Percentiles rank a stretch among this genome's conserved stretches.
These are phyloP conservation scores for Hemistola chrysoprasaria DNA, from an alignment of 2,888 invertebrate species.

Conservation along the genomic window DNA sequence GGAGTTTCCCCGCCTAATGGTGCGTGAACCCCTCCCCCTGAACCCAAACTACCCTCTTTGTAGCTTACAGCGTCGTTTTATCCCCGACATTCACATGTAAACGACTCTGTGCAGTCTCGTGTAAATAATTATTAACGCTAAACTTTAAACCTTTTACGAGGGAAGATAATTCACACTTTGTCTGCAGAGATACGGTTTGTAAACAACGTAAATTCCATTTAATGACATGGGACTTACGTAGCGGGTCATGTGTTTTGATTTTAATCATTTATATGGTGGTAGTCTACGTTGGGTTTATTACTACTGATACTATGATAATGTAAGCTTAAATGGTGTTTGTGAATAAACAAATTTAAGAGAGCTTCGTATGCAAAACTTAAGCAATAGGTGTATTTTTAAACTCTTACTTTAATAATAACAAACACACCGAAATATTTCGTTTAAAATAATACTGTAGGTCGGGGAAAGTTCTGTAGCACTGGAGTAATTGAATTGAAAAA, in stretches of 20 bases:
- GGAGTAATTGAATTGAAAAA: too few species aligned
- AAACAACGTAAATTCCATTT: conserved; percentile 19
- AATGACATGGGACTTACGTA: conserved; percentile 12
- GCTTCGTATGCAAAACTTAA: too few species aligned
- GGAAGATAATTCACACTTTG: conserved; percentile 32
- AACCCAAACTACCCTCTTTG: conserved; percentile 49
- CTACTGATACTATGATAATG: too few species aligned
- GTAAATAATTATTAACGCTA: conserved; percentile 41
- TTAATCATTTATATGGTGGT: conserved; percentile 1
- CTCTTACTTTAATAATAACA: too few species aligned
- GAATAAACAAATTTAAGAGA: too few species aligned
- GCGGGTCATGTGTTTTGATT: conserved; percentile 12
- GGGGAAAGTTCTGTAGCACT: too few species aligned
- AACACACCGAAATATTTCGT: too few species aligned
- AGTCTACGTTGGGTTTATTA: not conserved
- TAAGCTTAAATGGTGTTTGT: too few species aligned
- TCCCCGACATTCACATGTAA: conserved; percentile 34
- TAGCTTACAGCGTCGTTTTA: conserved; percentile 48
- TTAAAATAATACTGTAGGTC: too few species aligned
- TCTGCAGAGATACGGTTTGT: conserved; percentile 26
- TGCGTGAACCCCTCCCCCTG: conserved; percentile 56
- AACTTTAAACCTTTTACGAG: conserved; percentile 35
- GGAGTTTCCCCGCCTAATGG: conserved; percentile 69
- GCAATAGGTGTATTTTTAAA: too few species aligned
- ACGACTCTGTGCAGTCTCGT: conserved; percentile 39